A percentile compares a stretch with the other conserved stretches of the same genome.
These are phyloP conservation scores for Microtus pennsylvanicus DNA, from an alignment of 2,113 vertebrate genomes.

Conservation along the genomic window DNA sequence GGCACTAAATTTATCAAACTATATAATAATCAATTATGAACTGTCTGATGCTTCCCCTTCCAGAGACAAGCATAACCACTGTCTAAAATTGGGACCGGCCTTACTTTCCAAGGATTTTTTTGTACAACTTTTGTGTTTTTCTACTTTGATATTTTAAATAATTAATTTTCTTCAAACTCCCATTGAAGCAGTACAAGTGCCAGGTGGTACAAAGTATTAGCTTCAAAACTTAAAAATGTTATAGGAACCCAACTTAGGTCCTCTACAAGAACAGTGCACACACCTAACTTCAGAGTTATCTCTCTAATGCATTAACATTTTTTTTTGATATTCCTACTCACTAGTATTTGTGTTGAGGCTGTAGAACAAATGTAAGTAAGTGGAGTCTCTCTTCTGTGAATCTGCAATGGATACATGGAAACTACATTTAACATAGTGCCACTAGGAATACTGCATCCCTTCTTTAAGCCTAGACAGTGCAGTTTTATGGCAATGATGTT, in stretches of 20 bases:
- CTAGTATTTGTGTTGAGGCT: neutral
- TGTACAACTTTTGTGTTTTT: neutral
- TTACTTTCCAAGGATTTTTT: neutral
- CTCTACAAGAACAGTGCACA: neutral
- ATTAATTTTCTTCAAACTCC: neutral
- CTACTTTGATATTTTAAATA: neutral
- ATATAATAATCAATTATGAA: neutral
- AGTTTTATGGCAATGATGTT: neutral
- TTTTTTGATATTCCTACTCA: neutral
- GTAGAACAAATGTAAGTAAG: neutral
- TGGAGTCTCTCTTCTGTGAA: neutral
- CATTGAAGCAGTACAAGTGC: neutral
- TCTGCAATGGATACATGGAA: too few species aligned
- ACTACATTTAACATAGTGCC: neutral
- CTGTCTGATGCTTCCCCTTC: neutral
- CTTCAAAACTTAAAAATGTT: neutral
- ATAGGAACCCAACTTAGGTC: neutral
- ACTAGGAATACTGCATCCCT: neutral
- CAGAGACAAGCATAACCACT: neutral
- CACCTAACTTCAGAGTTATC: too few species aligned
- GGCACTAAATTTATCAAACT: neutral
- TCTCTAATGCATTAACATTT: neutral
- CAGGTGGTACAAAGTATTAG: neutral
- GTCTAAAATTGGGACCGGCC: neutral
- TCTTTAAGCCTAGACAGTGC: too few species aligned